Conservation (phyloP, 2,888 invertebrate genomes). For the Drosophila parthenogenetica region DNA sequence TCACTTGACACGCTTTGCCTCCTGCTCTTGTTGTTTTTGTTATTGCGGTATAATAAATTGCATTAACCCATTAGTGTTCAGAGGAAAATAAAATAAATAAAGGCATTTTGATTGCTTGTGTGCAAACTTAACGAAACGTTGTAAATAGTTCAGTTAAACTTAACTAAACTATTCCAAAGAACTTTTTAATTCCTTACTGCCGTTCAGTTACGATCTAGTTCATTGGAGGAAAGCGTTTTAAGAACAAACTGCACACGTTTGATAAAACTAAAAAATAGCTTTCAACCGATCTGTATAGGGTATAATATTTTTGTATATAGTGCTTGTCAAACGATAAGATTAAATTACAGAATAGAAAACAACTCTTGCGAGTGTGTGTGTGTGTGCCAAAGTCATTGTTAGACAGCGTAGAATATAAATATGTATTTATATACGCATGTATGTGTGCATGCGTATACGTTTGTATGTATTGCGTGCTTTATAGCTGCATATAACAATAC, state of each 20-base stretch:
- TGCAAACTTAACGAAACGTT: background rate
- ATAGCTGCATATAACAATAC: slow-evolving; percentile 24
- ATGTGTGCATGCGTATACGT: background rate
- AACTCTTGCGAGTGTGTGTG: slow-evolving; percentile 34
- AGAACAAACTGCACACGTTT: background rate
- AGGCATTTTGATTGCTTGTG: slow-evolving; percentile 6
- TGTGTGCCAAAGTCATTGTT: slow-evolving; percentile 28
- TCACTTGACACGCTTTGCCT: slow-evolving; percentile 73
- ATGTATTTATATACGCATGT: slow-evolving; percentile 8
- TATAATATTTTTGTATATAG: slow-evolving; percentile 42
- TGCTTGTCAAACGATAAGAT: slow-evolving; percentile 74
- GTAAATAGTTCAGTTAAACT: background rate
- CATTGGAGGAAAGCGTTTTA: background rate
- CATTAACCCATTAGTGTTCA: slow-evolving; percentile 50
- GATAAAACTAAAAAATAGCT: background rate
- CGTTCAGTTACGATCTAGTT: background rate
- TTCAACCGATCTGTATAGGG: slow-evolving; percentile 1
- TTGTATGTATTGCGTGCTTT: slow-evolving; percentile 7
- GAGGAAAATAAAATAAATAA: slow-evolving; percentile 7
- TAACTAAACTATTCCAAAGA: background rate
- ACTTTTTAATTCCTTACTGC: background rate
- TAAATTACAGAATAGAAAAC: slow-evolving; percentile 69
- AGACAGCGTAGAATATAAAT: slow-evolving; percentile 20
- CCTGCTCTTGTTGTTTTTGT: slow-evolving; percentile 17
- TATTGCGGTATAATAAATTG: slow-evolving; percentile 50